Evolutionary conservation across 2,113 vertebrate genomes (phyloP), one percentile per base, ranked within the genome.

Genomic region (Donacobius atricapilla): DNA sequence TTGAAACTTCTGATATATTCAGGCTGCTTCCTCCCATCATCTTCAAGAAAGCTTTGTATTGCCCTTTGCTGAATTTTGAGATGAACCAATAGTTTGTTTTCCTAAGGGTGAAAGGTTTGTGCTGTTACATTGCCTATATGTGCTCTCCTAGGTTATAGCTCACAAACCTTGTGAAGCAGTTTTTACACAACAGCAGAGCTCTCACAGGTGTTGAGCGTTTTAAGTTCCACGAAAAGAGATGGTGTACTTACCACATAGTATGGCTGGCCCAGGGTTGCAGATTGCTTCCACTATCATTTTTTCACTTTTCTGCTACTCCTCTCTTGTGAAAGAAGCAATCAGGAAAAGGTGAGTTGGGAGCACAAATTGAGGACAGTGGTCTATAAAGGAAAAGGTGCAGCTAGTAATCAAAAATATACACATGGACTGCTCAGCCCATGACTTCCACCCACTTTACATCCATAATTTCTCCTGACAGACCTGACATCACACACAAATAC

Each of bases 241-340:
- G 39, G 27, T 63, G 65, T 79, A 6, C 19, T 89, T 69, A 92
- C 86, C 82, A 91, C 40, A 40, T 35, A 63, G 54, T 39, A 60
- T 17, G 47, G 60, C 61, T 96, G 83, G 89, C 94, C 27, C 19
- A n/a, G 27, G 73, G 56, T 37, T 91, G 81, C 37, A 76, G 37
- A 94, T 96, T 96, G 48, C 56, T 93, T 94, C 85, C 70, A 77
- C 37, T 75, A 27, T 65, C 35, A 7, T 78, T 94, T 94, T 73
- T 89, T 95, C 40, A 40, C 40, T 96, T 57, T 27, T 64, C 87
- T 71, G 30, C 70, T 82, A 22, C 70, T 68, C 56, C 77, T 91
- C 11, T 50, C 27, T 40, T n/a, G 30, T 51, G 77, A 82, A 87
- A 64, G 63, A 50, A 37, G 28, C 6, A 11, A 19, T 54, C 23